Conservation (phyloP, 2,797 vertebrate genomes). For the Pseudochromis fuscus region DNA sequence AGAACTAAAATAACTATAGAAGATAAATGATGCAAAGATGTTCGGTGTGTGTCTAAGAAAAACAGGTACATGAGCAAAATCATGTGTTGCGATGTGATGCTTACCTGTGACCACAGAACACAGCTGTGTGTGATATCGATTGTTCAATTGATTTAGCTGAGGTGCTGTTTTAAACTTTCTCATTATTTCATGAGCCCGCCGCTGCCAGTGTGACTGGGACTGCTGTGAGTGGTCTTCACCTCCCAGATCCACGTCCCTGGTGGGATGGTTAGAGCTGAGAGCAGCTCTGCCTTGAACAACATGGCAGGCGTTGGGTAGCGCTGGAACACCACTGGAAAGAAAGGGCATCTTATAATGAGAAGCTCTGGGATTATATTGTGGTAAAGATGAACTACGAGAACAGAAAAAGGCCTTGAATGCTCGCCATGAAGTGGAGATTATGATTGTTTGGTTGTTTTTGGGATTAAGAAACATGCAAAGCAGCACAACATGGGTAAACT, state of each 20-base stretch:
- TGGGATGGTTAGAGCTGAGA: slow-evolving; percentile 60
- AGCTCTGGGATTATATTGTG: slow-evolving; percentile 53
- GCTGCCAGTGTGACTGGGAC: slow-evolving; percentile 25
- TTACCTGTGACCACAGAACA: slow-evolving; percentile 36
- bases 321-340: slow-evolving; percentile 36
- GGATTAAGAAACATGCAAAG: slow-evolving; percentile 24
- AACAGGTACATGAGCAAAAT: neutral
- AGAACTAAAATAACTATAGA: too few species aligned
- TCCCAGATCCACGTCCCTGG: slow-evolving; percentile 43
- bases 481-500: slow-evolving; percentile 4
- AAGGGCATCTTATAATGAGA: slow-evolving; percentile 68
- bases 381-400: slow-evolving; percentile 10
- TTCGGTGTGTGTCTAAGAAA: neutral
- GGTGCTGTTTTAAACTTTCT: slow-evolving; percentile 46
- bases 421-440: slow-evolving; percentile 1
- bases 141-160: slow-evolving; percentile 39
- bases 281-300: slow-evolving; percentile 51
- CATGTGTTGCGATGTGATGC: neutral
- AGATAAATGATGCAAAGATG: too few species aligned
- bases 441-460: neutral
- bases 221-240: slow-evolving; percentile 22
- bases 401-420: slow-evolving; percentile 30
- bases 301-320: slow-evolving; percentile 26
- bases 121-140: slow-evolving; percentile 43
- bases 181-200: slow-evolving; percentile 55